Evolutionary conservation across 2,888 invertebrate genomes (phyloP).

Genomic region (Euphydryas editha): DNA sequence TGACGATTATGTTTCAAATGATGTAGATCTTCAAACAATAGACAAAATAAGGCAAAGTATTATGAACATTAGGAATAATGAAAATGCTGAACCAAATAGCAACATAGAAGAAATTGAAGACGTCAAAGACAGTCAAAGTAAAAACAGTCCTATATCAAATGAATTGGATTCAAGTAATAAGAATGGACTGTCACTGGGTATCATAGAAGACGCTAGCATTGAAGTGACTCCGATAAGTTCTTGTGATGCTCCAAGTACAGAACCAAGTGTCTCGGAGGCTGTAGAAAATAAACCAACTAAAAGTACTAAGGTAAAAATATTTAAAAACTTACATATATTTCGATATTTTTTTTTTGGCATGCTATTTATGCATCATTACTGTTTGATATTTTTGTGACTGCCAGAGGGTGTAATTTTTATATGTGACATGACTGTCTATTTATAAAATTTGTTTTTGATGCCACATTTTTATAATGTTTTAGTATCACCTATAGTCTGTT

Average conservation of each 20-base stretch:
- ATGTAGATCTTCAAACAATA: constrained; percentile 82
- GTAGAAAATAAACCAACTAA: constrained; percentile 61
- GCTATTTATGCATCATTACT: no score
- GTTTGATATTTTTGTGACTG: no score
- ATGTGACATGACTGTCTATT: no score
- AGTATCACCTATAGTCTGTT: no score
- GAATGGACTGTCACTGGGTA: constrained; percentile 39
- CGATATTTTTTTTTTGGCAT: no score
- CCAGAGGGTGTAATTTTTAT: no score
- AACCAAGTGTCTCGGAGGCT: constrained; percentile 48
- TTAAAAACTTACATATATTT: no score
- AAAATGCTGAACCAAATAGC: constrained; percentile 47
- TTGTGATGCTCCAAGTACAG: constrained; percentile 50
- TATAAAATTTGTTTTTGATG: no score
- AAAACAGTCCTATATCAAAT: constrained; percentile 48
- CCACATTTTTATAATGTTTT: no score
- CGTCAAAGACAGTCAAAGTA: constrained; percentile 48
- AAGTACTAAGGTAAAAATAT: constrained; percentile 59
- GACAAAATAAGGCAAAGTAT: constrained; percentile 83
- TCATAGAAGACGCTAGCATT: constrained; percentile 46
- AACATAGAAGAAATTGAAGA: constrained; percentile 60
- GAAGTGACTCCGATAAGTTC: constrained; percentile 52
- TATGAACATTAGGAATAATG: constrained; percentile 57
- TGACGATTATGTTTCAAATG: constrained; percentile 91
- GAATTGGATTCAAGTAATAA: constrained; percentile 37